phyloP scores from a whole-genome alignment of 2,113 vertebrate genomes.

The Nettapus auritus region DNA sequence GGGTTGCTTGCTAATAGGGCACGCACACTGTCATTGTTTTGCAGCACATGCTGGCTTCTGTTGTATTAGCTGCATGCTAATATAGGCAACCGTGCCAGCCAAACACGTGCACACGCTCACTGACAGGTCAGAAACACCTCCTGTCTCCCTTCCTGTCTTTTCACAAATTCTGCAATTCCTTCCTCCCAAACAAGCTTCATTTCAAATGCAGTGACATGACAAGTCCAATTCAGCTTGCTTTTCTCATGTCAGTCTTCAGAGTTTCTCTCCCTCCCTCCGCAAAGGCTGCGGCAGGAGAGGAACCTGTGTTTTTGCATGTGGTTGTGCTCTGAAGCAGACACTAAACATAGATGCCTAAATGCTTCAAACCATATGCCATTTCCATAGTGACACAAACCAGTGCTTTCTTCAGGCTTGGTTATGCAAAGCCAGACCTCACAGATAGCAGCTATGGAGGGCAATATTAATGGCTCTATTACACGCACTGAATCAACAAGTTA shows the following conservation, averaged over 20 bases:
- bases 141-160: background rate
- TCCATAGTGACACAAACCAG: slow-evolving; percentile 40
- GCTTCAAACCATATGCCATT: background rate
- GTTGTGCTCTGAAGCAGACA: background rate
- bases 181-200: background rate
- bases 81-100: background rate
- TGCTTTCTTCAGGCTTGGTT: background rate
- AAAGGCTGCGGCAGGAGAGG: background rate
- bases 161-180: slow-evolving; percentile 15
- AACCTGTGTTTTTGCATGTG: background rate
- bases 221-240: background rate
- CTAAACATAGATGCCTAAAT: background rate
- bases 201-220: background rate
- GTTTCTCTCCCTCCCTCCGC: background rate
- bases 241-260: background rate
- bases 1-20: background rate
- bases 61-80: background rate
- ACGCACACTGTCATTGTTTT: background rate
- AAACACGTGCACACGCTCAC: background rate
- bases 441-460: background rate
- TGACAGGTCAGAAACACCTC: slow-evolving; percentile 1
- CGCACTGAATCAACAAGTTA: background rate
- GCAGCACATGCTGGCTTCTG: background rate
- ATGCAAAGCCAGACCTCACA: background rate
- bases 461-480: background rate